A percentile compares a stretch with the other conserved stretches of the same genome.
Evolutionary conservation across 1,140 invertebrate species (phyloP).

Genomic region (Ganaspis sp.): DNA sequence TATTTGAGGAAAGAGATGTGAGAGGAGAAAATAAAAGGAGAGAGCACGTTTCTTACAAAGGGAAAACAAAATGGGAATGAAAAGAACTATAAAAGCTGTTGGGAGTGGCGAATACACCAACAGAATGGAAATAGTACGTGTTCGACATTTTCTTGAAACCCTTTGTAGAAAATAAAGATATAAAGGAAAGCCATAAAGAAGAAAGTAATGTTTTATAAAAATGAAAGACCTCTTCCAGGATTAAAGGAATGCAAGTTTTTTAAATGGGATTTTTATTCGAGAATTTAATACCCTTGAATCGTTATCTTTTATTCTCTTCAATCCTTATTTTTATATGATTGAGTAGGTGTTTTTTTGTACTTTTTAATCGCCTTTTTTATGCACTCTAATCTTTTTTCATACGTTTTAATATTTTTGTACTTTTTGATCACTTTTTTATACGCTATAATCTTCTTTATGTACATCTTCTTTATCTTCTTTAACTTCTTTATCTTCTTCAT

Average conservation of each 20-base stretch:
- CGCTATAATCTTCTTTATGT: too few species aligned
- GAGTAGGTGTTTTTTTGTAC: too few species aligned
- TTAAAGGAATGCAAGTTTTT: not conserved
- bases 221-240: not conserved
- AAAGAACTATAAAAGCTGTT: conserved; percentile 2
- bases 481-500: too few species aligned
- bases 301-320: too few species aligned
- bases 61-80: not conserved
- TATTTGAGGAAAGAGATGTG: not conserved
- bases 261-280: not conserved
- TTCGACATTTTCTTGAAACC: conserved; percentile 1
- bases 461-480: too few species aligned
- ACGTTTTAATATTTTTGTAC: too few species aligned
- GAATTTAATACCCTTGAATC: too few species aligned
- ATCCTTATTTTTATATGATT: too few species aligned
- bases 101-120: conserved; percentile 3
- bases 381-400: too few species aligned
- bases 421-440: too few species aligned
- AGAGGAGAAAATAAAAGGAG: not conserved
- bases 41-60: not conserved
- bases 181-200: not conserved
- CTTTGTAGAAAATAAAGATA: conserved; percentile 2
- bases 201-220: not conserved
- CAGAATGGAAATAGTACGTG: conserved; percentile 5
- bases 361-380: too few species aligned